Evolutionary conservation across 35 echinoderm and acorn worm genomes (phyloP).

Genomic region (Apostichopus californicus): DNA sequence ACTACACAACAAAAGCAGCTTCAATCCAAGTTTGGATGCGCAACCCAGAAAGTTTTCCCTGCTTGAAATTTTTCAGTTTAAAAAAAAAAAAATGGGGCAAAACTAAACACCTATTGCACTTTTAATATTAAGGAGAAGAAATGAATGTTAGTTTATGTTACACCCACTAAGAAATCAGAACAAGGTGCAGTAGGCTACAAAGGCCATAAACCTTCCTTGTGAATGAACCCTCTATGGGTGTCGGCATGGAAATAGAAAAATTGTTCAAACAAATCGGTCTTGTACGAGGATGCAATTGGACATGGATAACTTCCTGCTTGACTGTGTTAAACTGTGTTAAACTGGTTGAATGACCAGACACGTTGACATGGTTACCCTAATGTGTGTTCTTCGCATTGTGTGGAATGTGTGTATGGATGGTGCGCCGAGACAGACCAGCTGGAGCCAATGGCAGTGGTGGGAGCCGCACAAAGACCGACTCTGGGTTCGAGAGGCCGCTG

Average conservation of each 20-base stretch:
- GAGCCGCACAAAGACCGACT: neutral
- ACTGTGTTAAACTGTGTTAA: neutral
- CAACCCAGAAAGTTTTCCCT: too few species aligned
- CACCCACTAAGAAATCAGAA: too few species aligned
- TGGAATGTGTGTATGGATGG: neutral
- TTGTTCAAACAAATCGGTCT: neutral
- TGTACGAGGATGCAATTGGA: conserved; percentile 1
- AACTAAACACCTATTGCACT: too few species aligned
- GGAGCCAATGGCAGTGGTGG: neutral
- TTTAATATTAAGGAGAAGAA: too few species aligned
- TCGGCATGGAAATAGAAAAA: neutral
- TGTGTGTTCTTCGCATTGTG: neutral
- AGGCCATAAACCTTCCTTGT: neutral
- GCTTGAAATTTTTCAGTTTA: too few species aligned
- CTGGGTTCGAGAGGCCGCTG: neutral
- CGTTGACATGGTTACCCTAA: neutral
- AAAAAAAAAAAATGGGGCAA: too few species aligned
- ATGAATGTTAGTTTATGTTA: too few species aligned
- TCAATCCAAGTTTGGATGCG: too few species aligned
- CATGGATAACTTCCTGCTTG: neutral
- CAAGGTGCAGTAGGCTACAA: too few species aligned
- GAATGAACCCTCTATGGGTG: neutral
- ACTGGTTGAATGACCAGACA: neutral
- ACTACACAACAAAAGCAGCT: too few species aligned
- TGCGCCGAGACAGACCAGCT: neutral